Evolutionary conservation across 2,113 vertebrate species (phyloP).

Genomic region (Onychorhynchus coronatus): DNA sequence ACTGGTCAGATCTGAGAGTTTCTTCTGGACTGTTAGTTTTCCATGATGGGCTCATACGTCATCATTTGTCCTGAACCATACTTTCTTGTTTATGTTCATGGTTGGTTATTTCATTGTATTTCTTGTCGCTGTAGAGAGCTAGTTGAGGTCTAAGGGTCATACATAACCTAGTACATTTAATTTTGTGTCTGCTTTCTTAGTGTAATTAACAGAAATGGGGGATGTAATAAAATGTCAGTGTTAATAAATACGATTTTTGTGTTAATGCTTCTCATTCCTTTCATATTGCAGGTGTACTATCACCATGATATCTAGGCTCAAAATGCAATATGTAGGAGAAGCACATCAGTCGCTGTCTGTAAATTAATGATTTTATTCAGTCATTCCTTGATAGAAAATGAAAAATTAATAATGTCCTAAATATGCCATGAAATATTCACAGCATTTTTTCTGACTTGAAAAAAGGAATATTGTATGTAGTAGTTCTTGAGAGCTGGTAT

Average conservation of each 20-base stretch:
- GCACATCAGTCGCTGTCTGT: slow-evolving; percentile 20
- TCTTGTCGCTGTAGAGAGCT: not conserved
- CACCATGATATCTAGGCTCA: not conserved
- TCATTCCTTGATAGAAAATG: slow-evolving; percentile 41
- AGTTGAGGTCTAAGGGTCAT: not conserved
- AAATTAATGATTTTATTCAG: slow-evolving; percentile 51
- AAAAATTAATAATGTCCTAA: slow-evolving; percentile 57
- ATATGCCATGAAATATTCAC: not conserved
- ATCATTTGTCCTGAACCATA: not conserved
- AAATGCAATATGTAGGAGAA: slow-evolving; percentile 6
- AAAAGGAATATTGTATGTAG: not conserved
- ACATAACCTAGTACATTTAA: not conserved
- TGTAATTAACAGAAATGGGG: not conserved
- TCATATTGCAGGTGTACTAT: not conserved
- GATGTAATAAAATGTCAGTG: slow-evolving; percentile 2
- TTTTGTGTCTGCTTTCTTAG: not conserved
- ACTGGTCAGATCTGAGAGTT: not conserved
- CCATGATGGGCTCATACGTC: not conserved
- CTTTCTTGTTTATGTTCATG: not conserved
- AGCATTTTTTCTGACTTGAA: not conserved
- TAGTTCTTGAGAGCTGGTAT: not conserved
- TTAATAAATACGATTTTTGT: slow-evolving; percentile 8
- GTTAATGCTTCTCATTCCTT: not conserved
- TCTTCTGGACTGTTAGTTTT: not conserved
- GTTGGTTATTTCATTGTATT: not conserved